phyloP scores from a whole-genome alignment of 2,797 vertebrate genomes.

The Poeciliopsis infans region DNA sequence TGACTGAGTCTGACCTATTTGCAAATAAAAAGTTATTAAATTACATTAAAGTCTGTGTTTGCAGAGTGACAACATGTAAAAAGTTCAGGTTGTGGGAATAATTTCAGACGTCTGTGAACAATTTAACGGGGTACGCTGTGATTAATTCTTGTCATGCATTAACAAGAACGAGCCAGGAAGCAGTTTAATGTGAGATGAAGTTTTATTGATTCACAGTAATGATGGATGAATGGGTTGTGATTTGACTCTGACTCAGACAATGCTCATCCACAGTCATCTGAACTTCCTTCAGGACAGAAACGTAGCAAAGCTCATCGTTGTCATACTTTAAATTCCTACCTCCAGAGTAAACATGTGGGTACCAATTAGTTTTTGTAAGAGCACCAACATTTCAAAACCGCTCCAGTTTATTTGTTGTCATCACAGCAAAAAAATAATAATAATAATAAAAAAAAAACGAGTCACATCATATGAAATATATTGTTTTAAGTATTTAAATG shows the following conservation, averaged over 20 bases:
- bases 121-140: conserved; percentile 13
- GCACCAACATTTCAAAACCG: conserved; percentile 18
- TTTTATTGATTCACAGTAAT: conserved; percentile 85
- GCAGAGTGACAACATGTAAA: background rate
- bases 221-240: conserved; percentile 72
- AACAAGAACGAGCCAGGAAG: conserved; percentile 54
- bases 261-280: conserved; percentile 58
- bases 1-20: background rate
- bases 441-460: conserved; percentile 19
- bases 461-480: conserved; percentile 61
- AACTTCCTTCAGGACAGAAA: conserved; percentile 41
- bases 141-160: conserved; percentile 38
- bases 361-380: conserved; percentile 30
- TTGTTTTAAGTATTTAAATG: conserved; percentile 51
- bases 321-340: conserved; percentile 36
- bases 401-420: conserved; percentile 37
- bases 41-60: background rate
- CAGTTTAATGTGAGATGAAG: conserved; percentile 64
- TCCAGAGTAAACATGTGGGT: conserved; percentile 40
- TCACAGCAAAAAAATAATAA: conserved; percentile 50
- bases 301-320: conserved; percentile 32
- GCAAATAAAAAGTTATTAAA: background rate
- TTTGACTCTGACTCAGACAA: conserved; percentile 62
- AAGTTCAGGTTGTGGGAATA: background rate
- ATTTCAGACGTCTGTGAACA: background rate